These are phyloP conservation scores for Diarsia rubi DNA, from an alignment of 2,888 invertebrate genomes.

Conservation along the genomic window DNA sequence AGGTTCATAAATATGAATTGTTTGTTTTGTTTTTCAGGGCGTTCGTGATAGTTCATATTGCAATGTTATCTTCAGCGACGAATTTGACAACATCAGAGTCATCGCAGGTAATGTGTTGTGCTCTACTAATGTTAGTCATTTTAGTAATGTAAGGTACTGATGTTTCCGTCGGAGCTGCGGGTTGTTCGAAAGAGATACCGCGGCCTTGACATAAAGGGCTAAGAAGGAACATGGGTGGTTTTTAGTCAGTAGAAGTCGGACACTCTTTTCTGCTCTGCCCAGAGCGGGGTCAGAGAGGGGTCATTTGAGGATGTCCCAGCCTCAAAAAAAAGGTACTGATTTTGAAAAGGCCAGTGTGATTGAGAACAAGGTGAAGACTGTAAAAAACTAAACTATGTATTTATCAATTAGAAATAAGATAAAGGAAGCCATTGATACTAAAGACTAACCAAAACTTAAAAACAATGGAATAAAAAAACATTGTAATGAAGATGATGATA, in stretches of 20 bases:
- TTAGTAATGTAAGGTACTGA: background rate
- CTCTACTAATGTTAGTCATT: background rate
- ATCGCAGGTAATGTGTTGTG: slow-evolving; percentile 54
- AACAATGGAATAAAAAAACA: too few relatives aligned
- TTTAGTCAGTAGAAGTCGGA: too few relatives aligned
- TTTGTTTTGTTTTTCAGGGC: slow-evolving; percentile 78
- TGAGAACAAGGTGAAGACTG: background rate
- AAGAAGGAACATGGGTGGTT: too few relatives aligned
- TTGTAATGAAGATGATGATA: background rate
- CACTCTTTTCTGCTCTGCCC: too few relatives aligned
- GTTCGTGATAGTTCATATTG: slow-evolving; percentile 78
- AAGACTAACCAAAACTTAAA: background rate
- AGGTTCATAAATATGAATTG: slow-evolving; percentile 24
- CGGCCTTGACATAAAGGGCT: too few relatives aligned
- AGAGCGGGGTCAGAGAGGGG: too few relatives aligned
- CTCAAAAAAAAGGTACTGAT: too few relatives aligned
- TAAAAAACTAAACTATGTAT: too few relatives aligned
- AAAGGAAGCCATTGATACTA: background rate
- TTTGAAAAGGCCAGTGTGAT: background rate
- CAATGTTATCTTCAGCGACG: slow-evolving; percentile 76
- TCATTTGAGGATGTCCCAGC: too few relatives aligned
- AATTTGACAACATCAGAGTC: slow-evolving; percentile 74
- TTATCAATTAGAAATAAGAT: background rate
- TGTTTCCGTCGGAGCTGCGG: too few relatives aligned
- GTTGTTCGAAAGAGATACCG: too few relatives aligned